Evolutionary conservation across 2,888 invertebrate genomes (phyloP).

Genomic region (Malthinus flaveolus): DNA sequence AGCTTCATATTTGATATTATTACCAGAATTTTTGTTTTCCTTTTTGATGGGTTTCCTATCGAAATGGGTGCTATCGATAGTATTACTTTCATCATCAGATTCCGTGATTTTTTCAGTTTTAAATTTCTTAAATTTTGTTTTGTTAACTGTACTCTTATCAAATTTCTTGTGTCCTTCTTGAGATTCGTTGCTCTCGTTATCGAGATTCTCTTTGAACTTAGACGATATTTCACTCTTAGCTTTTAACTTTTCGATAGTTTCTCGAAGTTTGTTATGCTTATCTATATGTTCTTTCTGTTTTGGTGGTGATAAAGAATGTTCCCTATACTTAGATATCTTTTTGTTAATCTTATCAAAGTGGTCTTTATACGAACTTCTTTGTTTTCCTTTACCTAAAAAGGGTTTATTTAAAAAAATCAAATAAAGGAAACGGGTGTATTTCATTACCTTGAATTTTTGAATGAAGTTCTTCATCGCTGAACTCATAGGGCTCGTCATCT

Average conservation of each 20-base stretch:
- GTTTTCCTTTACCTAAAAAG: slow-evolving; percentile 39
- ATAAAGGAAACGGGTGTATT: neutral
- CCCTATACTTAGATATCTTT: slow-evolving; percentile 6
- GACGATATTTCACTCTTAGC: slow-evolving; percentile 64
- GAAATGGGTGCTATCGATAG: slow-evolving; percentile 42
- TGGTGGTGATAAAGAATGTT: slow-evolving; percentile 17
- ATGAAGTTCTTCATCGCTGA: slow-evolving; percentile 37
- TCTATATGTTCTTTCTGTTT: slow-evolving; percentile 43
- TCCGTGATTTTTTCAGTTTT: slow-evolving; percentile 33
- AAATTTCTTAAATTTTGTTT: slow-evolving; percentile 19
- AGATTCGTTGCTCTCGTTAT: slow-evolving; percentile 46
- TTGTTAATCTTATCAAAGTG: slow-evolving; percentile 35
- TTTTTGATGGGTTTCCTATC: slow-evolving; percentile 38
- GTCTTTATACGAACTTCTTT: slow-evolving; percentile 42
- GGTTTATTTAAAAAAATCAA: neutral
- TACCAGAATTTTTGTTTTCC: slow-evolving; percentile 43
- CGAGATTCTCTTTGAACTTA: slow-evolving; percentile 45
- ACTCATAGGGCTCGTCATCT: slow-evolving; percentile 27
- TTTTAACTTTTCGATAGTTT: slow-evolving; percentile 67
- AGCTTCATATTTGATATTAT: slow-evolving; percentile 61
- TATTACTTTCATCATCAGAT: slow-evolving; percentile 46
- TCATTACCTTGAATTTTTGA: slow-evolving; percentile 33
- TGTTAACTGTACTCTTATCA: slow-evolving; percentile 25
- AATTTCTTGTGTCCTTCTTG: slow-evolving; percentile 24
- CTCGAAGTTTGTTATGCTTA: slow-evolving; percentile 52